phyloP scores from a whole-genome alignment of 2,797 vertebrate genomes.

The Scolopax bukidnonensis region DNA sequence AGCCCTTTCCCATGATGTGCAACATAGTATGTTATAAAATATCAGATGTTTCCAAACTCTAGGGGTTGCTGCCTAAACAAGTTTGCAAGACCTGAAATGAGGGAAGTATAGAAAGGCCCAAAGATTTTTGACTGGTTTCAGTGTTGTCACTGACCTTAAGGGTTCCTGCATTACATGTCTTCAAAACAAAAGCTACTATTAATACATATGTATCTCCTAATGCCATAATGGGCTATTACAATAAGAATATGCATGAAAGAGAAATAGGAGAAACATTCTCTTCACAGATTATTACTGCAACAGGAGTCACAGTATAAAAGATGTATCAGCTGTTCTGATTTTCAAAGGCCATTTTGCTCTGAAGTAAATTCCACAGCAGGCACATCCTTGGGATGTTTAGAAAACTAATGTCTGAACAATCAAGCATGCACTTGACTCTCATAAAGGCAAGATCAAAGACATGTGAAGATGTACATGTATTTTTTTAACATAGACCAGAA shows the following conservation, averaged over 20 bases:
- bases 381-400: background rate
- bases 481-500: background rate
- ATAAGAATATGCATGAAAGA: background rate
- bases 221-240: background rate
- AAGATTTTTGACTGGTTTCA: background rate
- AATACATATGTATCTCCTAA: background rate
- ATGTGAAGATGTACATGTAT: fast-evolving
- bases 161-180: background rate
- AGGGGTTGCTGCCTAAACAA: background rate
- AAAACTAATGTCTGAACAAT: background rate
- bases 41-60: background rate
- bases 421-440: background rate
- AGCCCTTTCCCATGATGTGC: background rate
- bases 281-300: background rate
- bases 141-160: background rate
- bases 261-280: background rate
- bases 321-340: background rate
- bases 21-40: background rate
- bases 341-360: background rate
- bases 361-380: background rate
- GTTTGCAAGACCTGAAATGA: background rate
- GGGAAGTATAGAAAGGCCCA: background rate
- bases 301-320: background rate
- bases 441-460: background rate
- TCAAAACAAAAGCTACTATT: background rate